Conservation (phyloP, 2,888 invertebrate genomes). For the Sminthurides aquaticus region DNA sequence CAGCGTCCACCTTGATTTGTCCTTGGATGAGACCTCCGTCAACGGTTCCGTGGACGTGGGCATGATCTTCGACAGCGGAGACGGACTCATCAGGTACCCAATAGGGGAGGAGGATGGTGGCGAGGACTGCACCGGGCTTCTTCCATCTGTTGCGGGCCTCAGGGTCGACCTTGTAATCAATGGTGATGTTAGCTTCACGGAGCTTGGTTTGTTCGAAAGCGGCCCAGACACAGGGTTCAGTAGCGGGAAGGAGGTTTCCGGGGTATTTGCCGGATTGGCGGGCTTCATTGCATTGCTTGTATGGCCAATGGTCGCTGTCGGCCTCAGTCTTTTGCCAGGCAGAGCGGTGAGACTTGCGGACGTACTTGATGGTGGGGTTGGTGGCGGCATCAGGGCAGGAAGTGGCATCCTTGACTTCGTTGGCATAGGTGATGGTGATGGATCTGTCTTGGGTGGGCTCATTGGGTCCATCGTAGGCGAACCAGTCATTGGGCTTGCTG, state of each 20-base stretch:
- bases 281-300: constrained; percentile 38
- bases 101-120: constrained; percentile 40
- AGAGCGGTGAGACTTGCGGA: constrained; percentile 35
- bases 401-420: constrained; percentile 26
- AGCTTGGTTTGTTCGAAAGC: constrained; percentile 41
- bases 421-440: constrained; percentile 37
- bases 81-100: constrained; percentile 35
- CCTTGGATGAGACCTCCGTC: constrained; percentile 33
- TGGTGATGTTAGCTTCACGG: constrained; percentile 41
- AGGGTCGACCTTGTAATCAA: constrained; percentile 41
- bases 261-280: constrained; percentile 33
- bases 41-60: constrained; percentile 28
- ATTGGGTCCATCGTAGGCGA: constrained; percentile 36
- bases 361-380: constrained; percentile 32
- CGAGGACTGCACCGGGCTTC: constrained; percentile 37
- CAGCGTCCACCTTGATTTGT: constrained; percentile 34
- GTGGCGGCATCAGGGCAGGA: constrained; percentile 36
- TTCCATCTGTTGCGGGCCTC: constrained; percentile 42
- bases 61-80: constrained; percentile 30
- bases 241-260: constrained; percentile 34
- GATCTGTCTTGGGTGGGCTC: constrained; percentile 40
- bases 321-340: constrained; percentile 36
- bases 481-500: constrained; percentile 33
- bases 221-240: constrained; percentile 39
- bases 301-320: constrained; percentile 35